A percentile compares a stretch with the other conserved stretches of the same genome.
phyloP scores from a whole-genome alignment of 2,797 vertebrate species.

The Spinus olivaceus region DNA sequence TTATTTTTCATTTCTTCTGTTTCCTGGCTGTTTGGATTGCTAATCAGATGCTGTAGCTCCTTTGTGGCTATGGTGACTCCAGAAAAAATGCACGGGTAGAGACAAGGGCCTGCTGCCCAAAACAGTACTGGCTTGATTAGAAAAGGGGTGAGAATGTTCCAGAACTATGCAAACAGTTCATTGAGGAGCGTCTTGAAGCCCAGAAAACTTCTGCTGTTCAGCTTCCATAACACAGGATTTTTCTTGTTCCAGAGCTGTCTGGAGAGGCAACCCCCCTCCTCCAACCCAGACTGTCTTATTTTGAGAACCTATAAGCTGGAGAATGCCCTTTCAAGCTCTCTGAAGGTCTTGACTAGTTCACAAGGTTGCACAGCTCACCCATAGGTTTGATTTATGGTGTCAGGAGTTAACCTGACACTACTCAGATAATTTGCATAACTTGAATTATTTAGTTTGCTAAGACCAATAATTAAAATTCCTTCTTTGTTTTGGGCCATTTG shows the following conservation, averaged over 20 bases:
- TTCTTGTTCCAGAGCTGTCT: neutral
- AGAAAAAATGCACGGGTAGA: rapidly evolving
- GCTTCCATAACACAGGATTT: neutral
- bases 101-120: neutral
- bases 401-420: neutral
- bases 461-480: neutral
- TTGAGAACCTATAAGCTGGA: neutral
- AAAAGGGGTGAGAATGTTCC: neutral
- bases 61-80: neutral
- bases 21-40: neutral
- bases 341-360: neutral
- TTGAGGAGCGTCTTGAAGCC: neutral
- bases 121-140: neutral
- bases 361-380: neutral
- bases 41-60: neutral
- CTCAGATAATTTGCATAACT: neutral
- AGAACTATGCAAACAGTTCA: neutral
- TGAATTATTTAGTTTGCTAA: neutral
- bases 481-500: neutral
- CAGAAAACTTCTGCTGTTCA: neutral
- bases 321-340: neutral
- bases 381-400: neutral
- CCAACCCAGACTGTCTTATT: neutral
- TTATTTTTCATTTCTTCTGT: neutral
- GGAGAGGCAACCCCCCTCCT: rapidly evolving